Base-by-base conservation (phyloP, 1,140 invertebrate genomes). In the Bombus difficillimus region DNA sequence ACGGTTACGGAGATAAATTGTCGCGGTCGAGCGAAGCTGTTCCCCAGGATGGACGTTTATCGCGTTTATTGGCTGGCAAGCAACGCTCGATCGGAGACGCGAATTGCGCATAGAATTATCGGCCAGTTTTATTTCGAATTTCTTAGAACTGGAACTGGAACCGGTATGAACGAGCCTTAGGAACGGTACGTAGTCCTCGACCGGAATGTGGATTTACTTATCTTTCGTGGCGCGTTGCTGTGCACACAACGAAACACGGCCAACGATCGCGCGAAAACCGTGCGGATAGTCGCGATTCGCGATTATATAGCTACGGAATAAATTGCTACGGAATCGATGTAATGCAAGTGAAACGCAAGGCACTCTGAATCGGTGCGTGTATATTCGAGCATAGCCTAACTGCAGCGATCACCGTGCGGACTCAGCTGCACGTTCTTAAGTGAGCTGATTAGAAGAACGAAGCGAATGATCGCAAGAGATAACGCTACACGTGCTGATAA, bases 181-280 rank as follows among this genome's bases (percentile, higher is more conserved):
- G 22, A 41, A 74, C 59, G 78, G 43, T 81, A 85, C 78, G 57
- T 25, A 73, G 59, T 68, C 13, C 59, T 41, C 43, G 28, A n/a
- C 32, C 41, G 71, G 79, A 81, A 85, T 85, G 83, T 80, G 84
- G 79, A 73, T 81, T 85, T 75, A 66, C 79, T 81, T 85, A 81
- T 85, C 78, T 47, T 37, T 37, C 57, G 43, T 9, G n/a, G 43
- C 28, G 47, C 69, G 77, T 85, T 71, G 28, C 28, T 25, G 47
- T 10, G 15, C 69, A 9, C 22, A 28, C 22, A 34, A 47, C 53
- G 18, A 41, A 53, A 9, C 22, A 22, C 13, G 53, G 43, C n/a
- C 41, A 43, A 28, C n/a, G 59, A 59, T 74, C 78, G 39, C 39
- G 71, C 53, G n/a, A 74, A 43, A 72, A 18, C 77, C 1, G n/a